Percentiles rank a stretch among this genome's conserved stretches.
Evolutionary conservation across 1,140 invertebrate species (phyloP).

Genomic region (Scaptomyza montana): DNA sequence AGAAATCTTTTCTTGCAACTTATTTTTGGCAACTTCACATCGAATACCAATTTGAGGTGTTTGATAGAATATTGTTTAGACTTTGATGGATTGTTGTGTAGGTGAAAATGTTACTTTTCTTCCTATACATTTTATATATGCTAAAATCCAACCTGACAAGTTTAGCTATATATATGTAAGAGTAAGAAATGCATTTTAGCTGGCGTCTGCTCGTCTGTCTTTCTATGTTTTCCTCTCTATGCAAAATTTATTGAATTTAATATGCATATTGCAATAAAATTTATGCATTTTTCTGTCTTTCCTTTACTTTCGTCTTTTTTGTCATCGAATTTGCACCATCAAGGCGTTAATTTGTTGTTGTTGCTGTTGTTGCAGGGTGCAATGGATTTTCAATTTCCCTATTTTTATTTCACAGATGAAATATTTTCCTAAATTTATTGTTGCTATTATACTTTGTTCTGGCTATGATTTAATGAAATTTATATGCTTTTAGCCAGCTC

Average conservation of each 20-base stretch:
- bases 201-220: slow-evolving; percentile 19
- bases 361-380: slow-evolving; percentile 7
- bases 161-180: not conserved
- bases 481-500: not conserved
- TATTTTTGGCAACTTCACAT: not conserved
- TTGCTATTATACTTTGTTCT: not conserved
- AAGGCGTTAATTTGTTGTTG: slow-evolving; percentile 40
- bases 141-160: slow-evolving; percentile 1
- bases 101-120: too few species aligned
- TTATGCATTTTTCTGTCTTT: slow-evolving; percentile 50
- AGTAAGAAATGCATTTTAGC: not conserved
- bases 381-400: slow-evolving; percentile 39
- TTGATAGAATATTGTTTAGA: too few species aligned
- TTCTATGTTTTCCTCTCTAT: slow-evolving; percentile 14
- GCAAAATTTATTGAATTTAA: slow-evolving; percentile 79
- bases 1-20: slow-evolving; percentile 7
- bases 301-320: slow-evolving; percentile 20
- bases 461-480: not conserved
- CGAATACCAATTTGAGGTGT: not conserved
- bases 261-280: slow-evolving; percentile 77
- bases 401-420: not conserved
- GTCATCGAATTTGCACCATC: slow-evolving; percentile 59
- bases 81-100: too few species aligned
- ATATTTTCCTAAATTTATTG: slow-evolving; percentile 12
- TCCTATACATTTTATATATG: too few species aligned